Evolutionary conservation across 1,140 invertebrate genomes (phyloP).

Genomic region (Euglossa dilemma): DNA sequence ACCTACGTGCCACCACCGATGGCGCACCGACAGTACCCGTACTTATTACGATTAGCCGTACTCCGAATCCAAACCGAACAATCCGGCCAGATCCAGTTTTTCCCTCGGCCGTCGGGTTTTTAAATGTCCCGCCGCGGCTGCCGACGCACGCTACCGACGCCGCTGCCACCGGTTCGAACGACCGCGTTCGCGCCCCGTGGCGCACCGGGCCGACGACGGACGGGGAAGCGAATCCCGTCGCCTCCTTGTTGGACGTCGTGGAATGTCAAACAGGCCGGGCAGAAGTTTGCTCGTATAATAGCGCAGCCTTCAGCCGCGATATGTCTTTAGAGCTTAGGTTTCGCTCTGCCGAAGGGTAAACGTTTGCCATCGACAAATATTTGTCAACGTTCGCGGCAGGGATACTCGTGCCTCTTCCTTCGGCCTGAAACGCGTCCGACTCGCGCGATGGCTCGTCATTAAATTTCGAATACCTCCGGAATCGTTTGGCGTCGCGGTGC

Average conservation of each 20-base stretch:
- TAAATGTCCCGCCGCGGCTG: neutral
- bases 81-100: neutral
- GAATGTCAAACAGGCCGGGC: slow-evolving; percentile 36
- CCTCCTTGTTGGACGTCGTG: neutral
- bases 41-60: neutral
- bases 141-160: neutral
- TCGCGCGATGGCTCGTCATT: slow-evolving; percentile 17
- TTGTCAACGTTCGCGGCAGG: slow-evolving; percentile 32
- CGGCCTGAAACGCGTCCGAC: slow-evolving; percentile 7
- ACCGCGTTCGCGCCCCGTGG: neutral
- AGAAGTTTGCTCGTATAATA: slow-evolving; percentile 53
- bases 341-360: slow-evolving; percentile 51
- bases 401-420: slow-evolving; percentile 33
- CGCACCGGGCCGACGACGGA: neutral
- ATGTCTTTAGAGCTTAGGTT: slow-evolving; percentile 53
- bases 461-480: slow-evolving; percentile 30
- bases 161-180: too few relatives aligned
- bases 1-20: neutral
- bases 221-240: neutral
- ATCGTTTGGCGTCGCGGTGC: neutral
- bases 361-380: slow-evolving; percentile 51
- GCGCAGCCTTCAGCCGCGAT: slow-evolving; percentile 35
- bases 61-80: too few relatives aligned
- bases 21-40: neutral
- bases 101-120: neutral